phyloP scores from a whole-genome alignment of 2,888 invertebrate genomes.

The Lasioglossum calceatum region DNA sequence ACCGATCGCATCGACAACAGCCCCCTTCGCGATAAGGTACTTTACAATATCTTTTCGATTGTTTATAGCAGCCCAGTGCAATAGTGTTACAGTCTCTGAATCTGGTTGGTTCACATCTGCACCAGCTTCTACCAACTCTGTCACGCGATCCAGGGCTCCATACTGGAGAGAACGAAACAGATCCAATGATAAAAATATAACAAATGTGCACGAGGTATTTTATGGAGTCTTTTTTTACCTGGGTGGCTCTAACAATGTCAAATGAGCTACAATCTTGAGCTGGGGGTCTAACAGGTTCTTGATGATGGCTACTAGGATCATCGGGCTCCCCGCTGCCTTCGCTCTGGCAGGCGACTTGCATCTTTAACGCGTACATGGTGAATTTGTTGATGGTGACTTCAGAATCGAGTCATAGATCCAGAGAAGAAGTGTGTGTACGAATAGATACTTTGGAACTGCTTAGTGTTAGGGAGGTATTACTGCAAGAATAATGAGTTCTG shows the following conservation, averaged over 20 bases:
- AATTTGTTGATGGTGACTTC: not conserved
- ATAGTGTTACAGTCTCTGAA: slow-evolving; percentile 96
- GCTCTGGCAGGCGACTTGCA: slow-evolving; percentile 82
- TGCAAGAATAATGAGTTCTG: slow-evolving; percentile 30
- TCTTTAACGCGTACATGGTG: slow-evolving; percentile 82
- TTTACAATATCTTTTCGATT: slow-evolving; percentile 97
- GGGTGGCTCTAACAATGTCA: slow-evolving; percentile 97
- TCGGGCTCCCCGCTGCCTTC: slow-evolving; percentile 80
- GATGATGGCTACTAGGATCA: slow-evolving; percentile 73
- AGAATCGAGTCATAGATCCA: slow-evolving; percentile 39
- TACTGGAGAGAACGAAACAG: slow-evolving; percentile 85
- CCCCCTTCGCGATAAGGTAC: slow-evolving; percentile 94
- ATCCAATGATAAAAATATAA: slow-evolving; percentile 3
- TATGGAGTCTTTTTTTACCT: slow-evolving; percentile 85
- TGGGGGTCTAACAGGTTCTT: slow-evolving; percentile 78
- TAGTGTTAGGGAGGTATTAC: slow-evolving; percentile 23
- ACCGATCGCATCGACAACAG: slow-evolving; percentile 96
- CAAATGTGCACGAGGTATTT: not conserved
- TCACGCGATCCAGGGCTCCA: slow-evolving; percentile 93
- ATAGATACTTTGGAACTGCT: slow-evolving; percentile 19
- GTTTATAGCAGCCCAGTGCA: slow-evolving; percentile 99
- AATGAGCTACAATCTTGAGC: slow-evolving; percentile 91
- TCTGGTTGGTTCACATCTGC: slow-evolving; percentile 98
- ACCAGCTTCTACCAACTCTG: slow-evolving; percentile 95
- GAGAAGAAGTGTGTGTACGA: not conserved